Percentiles rank a stretch among this genome's conserved stretches.
Evolutionary conservation across 2,888 invertebrate genomes (phyloP).

Genomic region (Torymus auratus): DNA sequence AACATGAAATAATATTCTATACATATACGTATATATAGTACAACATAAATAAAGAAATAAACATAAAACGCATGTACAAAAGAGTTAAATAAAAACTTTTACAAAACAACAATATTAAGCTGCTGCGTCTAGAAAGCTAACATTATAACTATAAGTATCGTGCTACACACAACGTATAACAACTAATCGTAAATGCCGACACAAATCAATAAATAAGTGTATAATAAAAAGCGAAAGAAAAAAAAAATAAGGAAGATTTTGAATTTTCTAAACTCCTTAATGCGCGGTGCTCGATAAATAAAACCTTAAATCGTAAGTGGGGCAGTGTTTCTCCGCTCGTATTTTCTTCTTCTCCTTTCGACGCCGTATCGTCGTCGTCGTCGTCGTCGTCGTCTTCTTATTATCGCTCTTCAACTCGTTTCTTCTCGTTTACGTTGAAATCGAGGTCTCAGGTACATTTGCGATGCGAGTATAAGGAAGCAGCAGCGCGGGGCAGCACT

Average conservation of each 20-base stretch:
- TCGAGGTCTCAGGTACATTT: conserved; percentile 58
- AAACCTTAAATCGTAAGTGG: conserved; percentile 15
- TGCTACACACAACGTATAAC: conserved; percentile 8
- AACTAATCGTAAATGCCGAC: conserved; percentile 3
- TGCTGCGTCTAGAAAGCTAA: background rate
- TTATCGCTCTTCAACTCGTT: too few relatives aligned
- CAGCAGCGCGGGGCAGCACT: too few relatives aligned
- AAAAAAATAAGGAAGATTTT: background rate
- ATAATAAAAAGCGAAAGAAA: conserved; percentile 8
- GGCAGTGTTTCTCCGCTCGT: background rate
- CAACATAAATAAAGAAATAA: conserved; percentile 54
- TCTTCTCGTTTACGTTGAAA: conserved; percentile 4
- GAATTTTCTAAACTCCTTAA: background rate
- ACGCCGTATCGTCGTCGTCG: too few relatives aligned
- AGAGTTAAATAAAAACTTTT: conserved; percentile 45
- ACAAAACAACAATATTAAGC: conserved; percentile 25
- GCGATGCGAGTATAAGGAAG: conserved; percentile 24
- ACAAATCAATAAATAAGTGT: conserved; percentile 42
- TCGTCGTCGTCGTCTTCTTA: too few relatives aligned
- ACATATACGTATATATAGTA: conserved; percentile 37
- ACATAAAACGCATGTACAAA: conserved; percentile 52
- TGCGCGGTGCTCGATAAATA: conserved; percentile 16
- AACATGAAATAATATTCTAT: conserved; percentile 37
- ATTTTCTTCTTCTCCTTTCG: background rate
- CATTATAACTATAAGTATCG: background rate